Percentiles rank a stretch among this genome's conserved stretches.
phyloP scores from a whole-genome alignment of 2,888 invertebrate species.

The Drosophila recens region DNA sequence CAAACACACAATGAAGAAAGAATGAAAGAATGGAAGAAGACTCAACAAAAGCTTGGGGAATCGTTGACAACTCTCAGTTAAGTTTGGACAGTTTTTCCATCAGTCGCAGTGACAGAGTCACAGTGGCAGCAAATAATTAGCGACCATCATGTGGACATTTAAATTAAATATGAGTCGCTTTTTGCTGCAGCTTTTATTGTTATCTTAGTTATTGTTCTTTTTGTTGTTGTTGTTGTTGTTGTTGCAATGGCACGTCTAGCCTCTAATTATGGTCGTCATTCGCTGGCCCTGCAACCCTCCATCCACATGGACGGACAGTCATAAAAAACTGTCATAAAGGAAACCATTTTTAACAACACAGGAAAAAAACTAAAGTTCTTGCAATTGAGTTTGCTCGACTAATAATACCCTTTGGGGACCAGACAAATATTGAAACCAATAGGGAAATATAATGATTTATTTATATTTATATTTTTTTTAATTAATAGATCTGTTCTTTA shows the following conservation, averaged over 20 bases:
- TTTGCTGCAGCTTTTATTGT: conserved; percentile 20
- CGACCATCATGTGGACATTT: conserved; percentile 67
- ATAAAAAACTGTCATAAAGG: conserved; percentile 78
- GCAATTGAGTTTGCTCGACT: neutral
- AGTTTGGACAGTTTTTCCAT: conserved; percentile 50
- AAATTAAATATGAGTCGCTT: conserved; percentile 70
- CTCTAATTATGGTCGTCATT: conserved; percentile 67
- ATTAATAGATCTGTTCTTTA: too few species aligned
- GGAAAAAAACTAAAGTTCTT: conserved; percentile 6
- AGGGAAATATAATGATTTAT: too few species aligned
- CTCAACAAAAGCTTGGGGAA: conserved; percentile 42
- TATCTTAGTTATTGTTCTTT: conserved; percentile 20
- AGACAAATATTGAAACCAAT: neutral
- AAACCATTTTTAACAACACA: conserved; percentile 62
- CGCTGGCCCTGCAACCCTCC: conserved; percentile 56
- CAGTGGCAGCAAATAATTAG: conserved; percentile 72
- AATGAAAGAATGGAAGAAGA: conserved; percentile 10
- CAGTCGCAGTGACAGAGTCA: conserved; percentile 28
- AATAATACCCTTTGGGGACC: neutral
- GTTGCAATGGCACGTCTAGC: conserved; percentile 49
- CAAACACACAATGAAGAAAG: conserved; percentile 10
- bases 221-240: conserved; percentile 6
- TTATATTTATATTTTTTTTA: too few species aligned
- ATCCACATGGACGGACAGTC: conserved; percentile 68
- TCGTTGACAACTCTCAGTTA: conserved; percentile 37